A percentile compares a stretch with the other conserved stretches of the same genome.
Evolutionary conservation across 1,140 invertebrate species (phyloP).

Genomic region (Hypothenemus hampei): DNA sequence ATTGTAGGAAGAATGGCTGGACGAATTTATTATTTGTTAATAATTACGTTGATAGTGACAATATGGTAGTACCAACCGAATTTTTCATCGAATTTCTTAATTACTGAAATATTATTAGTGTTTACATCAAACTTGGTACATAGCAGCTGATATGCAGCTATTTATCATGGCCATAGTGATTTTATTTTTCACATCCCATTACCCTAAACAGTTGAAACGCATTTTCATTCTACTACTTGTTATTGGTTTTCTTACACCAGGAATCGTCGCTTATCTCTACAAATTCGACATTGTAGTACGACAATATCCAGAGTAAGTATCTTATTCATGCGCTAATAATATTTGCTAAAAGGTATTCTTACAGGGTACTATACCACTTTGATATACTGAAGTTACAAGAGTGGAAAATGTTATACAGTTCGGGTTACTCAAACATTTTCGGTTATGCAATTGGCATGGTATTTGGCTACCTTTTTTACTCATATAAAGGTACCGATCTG

Average conservation of each 20-base stretch:
- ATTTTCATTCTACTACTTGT: slow-evolving; percentile 27
- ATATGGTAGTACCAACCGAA: slow-evolving; percentile 16
- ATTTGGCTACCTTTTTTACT: slow-evolving; percentile 33
- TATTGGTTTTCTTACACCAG: slow-evolving; percentile 27
- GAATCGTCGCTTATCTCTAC: slow-evolving; percentile 25
- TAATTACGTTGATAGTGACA: slow-evolving; percentile 22
- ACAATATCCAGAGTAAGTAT: slow-evolving; percentile 36
- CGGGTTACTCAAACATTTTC: slow-evolving; percentile 31
- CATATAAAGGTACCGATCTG: slow-evolving; percentile 10
- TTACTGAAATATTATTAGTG: slow-evolving; percentile 39
- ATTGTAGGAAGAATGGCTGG: slow-evolving; percentile 42
- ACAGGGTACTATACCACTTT: slow-evolving; percentile 20
- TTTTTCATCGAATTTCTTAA: slow-evolving; percentile 7
- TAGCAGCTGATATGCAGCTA: slow-evolving; percentile 46
- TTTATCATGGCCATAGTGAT: slow-evolving; percentile 43
- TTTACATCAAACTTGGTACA: slow-evolving; percentile 46
- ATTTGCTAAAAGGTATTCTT: slow-evolving; percentile 17
- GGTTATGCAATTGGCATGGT: slow-evolving; percentile 30
- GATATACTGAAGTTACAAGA: slow-evolving; percentile 2
- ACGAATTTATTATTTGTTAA: slow-evolving; percentile 25
- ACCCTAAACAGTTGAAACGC: slow-evolving; percentile 15
- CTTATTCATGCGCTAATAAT: background rate
- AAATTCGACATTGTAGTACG: slow-evolving; percentile 33
- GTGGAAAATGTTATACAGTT: slow-evolving; percentile 29
- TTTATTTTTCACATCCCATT: slow-evolving; percentile 23